Percentiles rank a stretch among this genome's conserved stretches.
Conservation (phyloP, 1,140 invertebrate genomes). For the Lordiphosa mommai region DNA sequence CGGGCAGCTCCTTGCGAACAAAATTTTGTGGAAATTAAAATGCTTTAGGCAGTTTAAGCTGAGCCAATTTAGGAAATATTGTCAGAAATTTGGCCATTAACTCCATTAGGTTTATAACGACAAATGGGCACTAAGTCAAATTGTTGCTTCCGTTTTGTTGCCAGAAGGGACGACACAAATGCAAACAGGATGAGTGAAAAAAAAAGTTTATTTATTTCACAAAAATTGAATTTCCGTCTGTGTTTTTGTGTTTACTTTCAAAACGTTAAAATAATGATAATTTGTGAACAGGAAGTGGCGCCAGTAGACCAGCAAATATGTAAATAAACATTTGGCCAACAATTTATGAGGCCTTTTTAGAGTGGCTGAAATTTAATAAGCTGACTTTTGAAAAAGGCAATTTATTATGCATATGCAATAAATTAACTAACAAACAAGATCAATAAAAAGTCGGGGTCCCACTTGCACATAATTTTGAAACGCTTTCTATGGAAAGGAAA, state of each 20-base stretch:
- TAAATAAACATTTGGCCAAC: background rate
- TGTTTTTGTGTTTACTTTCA: slow-evolving; percentile 28
- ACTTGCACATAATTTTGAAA: no score
- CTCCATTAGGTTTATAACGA: slow-evolving; percentile 63
- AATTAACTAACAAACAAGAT: no score
- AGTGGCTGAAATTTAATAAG: slow-evolving; percentile 1
- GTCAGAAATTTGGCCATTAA: slow-evolving; percentile 47
- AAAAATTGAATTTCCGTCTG: slow-evolving; percentile 51
- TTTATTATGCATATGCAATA: slow-evolving; percentile 17
- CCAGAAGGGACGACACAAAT: slow-evolving; percentile 18
- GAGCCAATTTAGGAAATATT: slow-evolving; percentile 39
- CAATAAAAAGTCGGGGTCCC: no score
- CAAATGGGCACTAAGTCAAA: slow-evolving; percentile 52
- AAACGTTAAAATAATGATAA: slow-evolving; percentile 19
- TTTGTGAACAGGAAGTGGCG: slow-evolving; percentile 35
- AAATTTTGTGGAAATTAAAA: slow-evolving; percentile 28
- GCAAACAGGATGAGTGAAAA: slow-evolving; percentile 58
- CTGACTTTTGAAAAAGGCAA: slow-evolving; percentile 9
- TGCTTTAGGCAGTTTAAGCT: slow-evolving; percentile 5
- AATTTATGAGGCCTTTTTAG: slow-evolving; percentile 12
- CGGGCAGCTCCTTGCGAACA: background rate
- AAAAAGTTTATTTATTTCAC: slow-evolving; percentile 45
- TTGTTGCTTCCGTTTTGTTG: slow-evolving; percentile 49
- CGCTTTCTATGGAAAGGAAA: background rate
- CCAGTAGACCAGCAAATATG: slow-evolving; percentile 8